Base-by-base conservation (phyloP, 1,140 invertebrate species). In the Ectropis grisescens region DNA sequence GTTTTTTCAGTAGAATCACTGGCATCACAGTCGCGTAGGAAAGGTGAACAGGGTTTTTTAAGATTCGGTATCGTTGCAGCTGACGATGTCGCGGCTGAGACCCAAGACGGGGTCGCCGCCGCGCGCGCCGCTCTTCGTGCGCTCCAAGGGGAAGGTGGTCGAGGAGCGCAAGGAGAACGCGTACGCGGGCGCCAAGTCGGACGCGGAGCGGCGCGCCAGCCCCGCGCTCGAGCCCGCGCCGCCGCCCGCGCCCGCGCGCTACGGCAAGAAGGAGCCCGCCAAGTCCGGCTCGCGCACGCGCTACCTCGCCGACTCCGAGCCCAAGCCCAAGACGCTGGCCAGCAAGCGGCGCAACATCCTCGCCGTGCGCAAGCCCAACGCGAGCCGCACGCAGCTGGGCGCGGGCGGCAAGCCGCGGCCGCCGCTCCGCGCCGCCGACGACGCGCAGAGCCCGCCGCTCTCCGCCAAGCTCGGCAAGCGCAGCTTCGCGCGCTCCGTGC, bases 81-180 rank as follows among this genome's bases (percentile, higher is more conserved):
- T 81, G 33, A 76, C 68, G 13, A 66, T 66, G 62, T 70, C 72
- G 2, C 60, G 76, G 2, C 44, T 81, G 27, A 64, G 71, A 4
- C 61, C 76, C 7, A 81, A 81, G 47, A 65, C 69, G 12, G 24
- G 57, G 13, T 78, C 76, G 0, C 72, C 76, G 10, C 46, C 54
- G 2, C 47, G 76, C 2, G 44, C 58, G 46, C 71, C 72, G 13
- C 45, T 70, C 4, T 81, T 59, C 54, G 55, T 62, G 3, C 62
- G 76, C 11, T 61, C 71, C 29, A 78, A 78, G 35, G 54, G 37
- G 4, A 81, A 79, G 29, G 64, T 65, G 13, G 68, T 56, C 1
- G 69, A 69, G 33, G 76, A 81, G 33, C 57, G 72, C 16, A 81
- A 81, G 34, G 76, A 81, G 37, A 81, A 81, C 61, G 56, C 76